Base-by-base conservation (phyloP, 2,797 vertebrate species). In the Orestias chungarensis region DNA sequence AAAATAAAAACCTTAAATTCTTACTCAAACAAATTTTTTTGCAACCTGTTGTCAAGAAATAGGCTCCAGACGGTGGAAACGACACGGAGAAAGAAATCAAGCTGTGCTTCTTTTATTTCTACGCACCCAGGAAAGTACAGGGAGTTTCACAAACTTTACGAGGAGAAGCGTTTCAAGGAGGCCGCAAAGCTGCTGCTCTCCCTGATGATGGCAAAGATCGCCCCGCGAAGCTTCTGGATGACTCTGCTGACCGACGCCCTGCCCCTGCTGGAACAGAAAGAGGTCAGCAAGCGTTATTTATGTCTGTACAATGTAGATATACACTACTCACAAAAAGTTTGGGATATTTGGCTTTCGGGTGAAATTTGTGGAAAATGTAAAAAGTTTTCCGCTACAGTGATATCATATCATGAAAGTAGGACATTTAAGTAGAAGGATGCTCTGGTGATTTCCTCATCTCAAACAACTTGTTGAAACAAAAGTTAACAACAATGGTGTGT, bases 181-280 rank as follows among this genome's bases (percentile, higher is more conserved):
- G 97, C 97, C 0, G 96, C 96, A 0, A 94, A 91, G 80, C 93
- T 99, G 66, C 95, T 99, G 25, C 91, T 99, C 73, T 97, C 96
- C 10, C 92, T 99, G 80, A 98, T 99, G 97, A 99, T 95, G 0
- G 97, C 98, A 10, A 96, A 95, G 89, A 98, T 99, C 0, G 98
- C 97, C 12, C 97, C 98, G 0, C 94, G 91, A 18, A 96, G 94
- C 86, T 98, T 99, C 94, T 99, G 98, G 97, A 96, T 98, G 95
- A 99, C 96, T 0, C 92, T 99, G 76, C 92, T 99, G 72, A 97
- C 95, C 0, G 98, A 99, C 0, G 96, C 97, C 0, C 93, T 99
- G 65, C 98, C 98, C 0, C 95, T 99, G 85, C 93, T 99, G 86
- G 97, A 98, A 89, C 97, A 99, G 92, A 96, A 96, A 78, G 95